A percentile compares a stretch with the other conserved stretches of the same genome.
Conservation (phyloP, 2,888 invertebrate genomes). For the Helleia helle region DNA sequence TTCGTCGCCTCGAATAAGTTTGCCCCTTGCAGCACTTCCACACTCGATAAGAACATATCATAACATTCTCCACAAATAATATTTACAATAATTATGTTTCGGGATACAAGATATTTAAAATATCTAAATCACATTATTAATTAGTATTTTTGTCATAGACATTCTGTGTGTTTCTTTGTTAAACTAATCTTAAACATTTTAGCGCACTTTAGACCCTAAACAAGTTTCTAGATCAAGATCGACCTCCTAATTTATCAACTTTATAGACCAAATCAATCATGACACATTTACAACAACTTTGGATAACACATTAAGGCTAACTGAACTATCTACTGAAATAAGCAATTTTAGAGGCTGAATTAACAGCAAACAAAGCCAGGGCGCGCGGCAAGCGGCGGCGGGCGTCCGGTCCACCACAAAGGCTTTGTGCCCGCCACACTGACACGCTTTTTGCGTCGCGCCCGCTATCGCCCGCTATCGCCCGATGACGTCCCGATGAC, state of each 20-base stretch:
- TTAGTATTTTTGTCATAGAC: too few relatives aligned
- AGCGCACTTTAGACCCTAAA: too few relatives aligned
- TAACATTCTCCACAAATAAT: slow-evolving; percentile 13
- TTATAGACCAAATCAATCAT: too few relatives aligned
- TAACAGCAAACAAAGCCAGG: slow-evolving; percentile 64
- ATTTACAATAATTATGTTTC: slow-evolving; percentile 8
- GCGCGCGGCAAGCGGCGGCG: slow-evolving; percentile 54
- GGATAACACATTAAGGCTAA: too few relatives aligned
- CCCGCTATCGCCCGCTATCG: slow-evolving; percentile 67
- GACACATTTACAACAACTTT: too few relatives aligned
- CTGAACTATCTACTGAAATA: too few relatives aligned
- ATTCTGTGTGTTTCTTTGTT: too few relatives aligned
- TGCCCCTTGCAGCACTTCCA: slow-evolving; percentile 25
- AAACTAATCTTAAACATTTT: too few relatives aligned
- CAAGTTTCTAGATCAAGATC: too few relatives aligned
- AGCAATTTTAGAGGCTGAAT: slow-evolving; percentile 57
- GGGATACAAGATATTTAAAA: too few relatives aligned
- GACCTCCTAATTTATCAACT: too few relatives aligned
- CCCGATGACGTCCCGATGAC: slow-evolving; percentile 73
- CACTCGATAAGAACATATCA: slow-evolving; percentile 18
- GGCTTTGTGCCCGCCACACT: slow-evolving; percentile 63
- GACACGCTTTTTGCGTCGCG: slow-evolving; percentile 71
- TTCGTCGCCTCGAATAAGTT: slow-evolving; percentile 52
- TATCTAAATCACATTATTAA: too few relatives aligned
- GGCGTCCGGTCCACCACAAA: slow-evolving; percentile 68